A percentile compares a stretch with the other conserved stretches of the same genome.
Evolutionary conservation across 2,113 vertebrate species (phyloP).

Genomic region (Rhinoderma darwinii): DNA sequence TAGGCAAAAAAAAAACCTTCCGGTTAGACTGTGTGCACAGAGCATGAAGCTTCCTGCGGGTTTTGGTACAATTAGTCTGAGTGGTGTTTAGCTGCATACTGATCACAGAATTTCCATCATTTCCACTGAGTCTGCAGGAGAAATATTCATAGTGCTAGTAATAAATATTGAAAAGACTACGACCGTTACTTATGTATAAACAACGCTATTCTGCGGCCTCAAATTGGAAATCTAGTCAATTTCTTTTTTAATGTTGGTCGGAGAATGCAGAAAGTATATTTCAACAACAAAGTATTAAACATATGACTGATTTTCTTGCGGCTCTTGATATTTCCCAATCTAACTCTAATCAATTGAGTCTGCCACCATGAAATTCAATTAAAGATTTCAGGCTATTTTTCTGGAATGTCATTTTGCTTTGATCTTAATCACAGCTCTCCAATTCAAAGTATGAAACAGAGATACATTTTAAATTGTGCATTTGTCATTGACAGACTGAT

Average conservation of each 20-base stretch:
- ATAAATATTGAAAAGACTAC: not conserved
- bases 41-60: conserved; percentile 5
- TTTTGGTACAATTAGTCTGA: conserved; percentile 18
- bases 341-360: conserved; percentile 13
- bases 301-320: not conserved
- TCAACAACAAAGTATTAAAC: not conserved
- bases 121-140: not conserved
- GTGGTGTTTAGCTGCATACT: not conserved
- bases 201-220: not conserved
- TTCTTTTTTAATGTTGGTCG: not conserved
- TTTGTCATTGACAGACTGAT: not conserved
- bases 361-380: conserved; percentile 23
- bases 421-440: conserved; percentile 12
- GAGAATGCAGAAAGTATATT: not conserved
- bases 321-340: not conserved
- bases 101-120: not conserved
- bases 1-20: not conserved
- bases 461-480: not conserved
- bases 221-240: not conserved
- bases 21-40: not conserved
- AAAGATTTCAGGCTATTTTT: conserved; percentile 15
- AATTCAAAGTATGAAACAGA: not conserved
- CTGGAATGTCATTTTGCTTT: conserved; percentile 41
- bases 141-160: not conserved
- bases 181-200: not conserved